Conservation (phyloP, 2,888 invertebrate genomes). For the Metopia argyrocephala region DNA sequence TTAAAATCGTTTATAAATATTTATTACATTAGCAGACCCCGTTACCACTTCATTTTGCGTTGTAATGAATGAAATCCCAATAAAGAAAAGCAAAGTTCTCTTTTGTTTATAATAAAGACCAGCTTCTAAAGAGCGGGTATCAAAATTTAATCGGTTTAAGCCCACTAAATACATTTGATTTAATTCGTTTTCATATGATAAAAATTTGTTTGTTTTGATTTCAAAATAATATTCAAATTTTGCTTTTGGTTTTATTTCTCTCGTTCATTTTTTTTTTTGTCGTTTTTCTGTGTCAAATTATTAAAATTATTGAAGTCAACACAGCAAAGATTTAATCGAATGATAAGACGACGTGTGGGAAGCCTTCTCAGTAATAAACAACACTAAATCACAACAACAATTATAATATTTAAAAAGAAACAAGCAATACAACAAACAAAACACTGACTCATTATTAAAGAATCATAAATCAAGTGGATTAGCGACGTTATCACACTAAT, state of each 20-base stretch:
- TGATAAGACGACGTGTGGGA: slow-evolving; percentile 62
- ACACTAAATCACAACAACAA: slow-evolving; percentile 44
- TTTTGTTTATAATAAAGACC: slow-evolving; percentile 34
- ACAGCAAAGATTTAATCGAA: slow-evolving; percentile 59
- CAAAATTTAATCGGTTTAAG: slow-evolving; percentile 59
- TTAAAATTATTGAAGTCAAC: slow-evolving; percentile 65
- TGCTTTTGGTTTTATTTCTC: slow-evolving; percentile 1
- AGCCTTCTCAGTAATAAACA: slow-evolving; percentile 57
- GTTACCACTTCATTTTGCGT: slow-evolving; percentile 50
- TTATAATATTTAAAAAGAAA: slow-evolving; percentile 16
- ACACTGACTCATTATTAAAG: slow-evolving; percentile 66
- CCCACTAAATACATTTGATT: slow-evolving; percentile 56
- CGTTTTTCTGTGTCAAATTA: slow-evolving; percentile 62
- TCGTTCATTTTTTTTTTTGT: neutral
- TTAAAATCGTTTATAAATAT: slow-evolving; percentile 43
- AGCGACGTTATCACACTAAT: slow-evolving; percentile 77
- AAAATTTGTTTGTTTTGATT: neutral
- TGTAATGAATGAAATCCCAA: neutral
- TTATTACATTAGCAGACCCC: slow-evolving; percentile 37
- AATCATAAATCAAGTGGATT: slow-evolving; percentile 75
- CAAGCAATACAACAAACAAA: slow-evolving; percentile 38
- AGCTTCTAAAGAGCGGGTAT: slow-evolving; percentile 49
- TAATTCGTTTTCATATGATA: neutral
- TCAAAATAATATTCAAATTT: neutral
- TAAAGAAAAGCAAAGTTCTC: slow-evolving; percentile 9